Evolutionary conservation across 2,797 vertebrate genomes (phyloP).

Genomic region (Schizopygopsis malacanthus): DNA sequence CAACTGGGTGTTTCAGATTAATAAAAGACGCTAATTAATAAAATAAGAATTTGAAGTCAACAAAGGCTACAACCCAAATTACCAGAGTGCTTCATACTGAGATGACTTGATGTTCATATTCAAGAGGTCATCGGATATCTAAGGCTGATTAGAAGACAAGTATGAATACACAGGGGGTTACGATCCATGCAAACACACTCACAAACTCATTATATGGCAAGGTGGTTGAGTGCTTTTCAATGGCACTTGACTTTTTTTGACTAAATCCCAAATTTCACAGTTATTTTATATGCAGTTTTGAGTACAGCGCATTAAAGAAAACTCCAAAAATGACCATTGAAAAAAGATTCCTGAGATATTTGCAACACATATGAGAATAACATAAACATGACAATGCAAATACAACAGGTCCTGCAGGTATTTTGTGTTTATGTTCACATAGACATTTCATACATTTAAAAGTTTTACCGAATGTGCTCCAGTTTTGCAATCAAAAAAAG

Average conservation of each 20-base stretch:
- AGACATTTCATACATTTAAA: constrained; percentile 58
- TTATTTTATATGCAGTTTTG: constrained; percentile 47
- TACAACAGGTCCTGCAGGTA: constrained; percentile 55
- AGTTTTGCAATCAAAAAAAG: constrained; percentile 53
- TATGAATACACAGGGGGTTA: constrained; percentile 5
- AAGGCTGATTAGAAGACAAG: constrained; percentile 4
- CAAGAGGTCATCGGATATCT: constrained; percentile 1
- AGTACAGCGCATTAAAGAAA: background rate
- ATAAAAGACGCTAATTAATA: background rate
- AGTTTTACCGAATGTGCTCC: constrained; percentile 68
- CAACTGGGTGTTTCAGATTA: background rate
- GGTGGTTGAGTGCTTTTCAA: constrained; percentile 12
- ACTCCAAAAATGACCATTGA: background rate
- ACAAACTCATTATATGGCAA: constrained; percentile 9
- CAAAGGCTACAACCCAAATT: background rate
- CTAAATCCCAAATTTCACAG: constrained; percentile 29
- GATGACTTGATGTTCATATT: constrained; percentile 7
- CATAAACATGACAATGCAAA: constrained; percentile 44
- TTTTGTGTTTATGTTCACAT: constrained; percentile 50
- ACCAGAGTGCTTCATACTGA: background rate
- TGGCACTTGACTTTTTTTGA: background rate
- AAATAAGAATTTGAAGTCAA: background rate
- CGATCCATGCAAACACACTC: constrained; percentile 5
- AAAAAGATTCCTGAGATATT: constrained; percentile 39
- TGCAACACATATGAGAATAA: constrained; percentile 37